phyloP scores from a whole-genome alignment of 2,113 vertebrate species.

The Grallaria varia region DNA sequence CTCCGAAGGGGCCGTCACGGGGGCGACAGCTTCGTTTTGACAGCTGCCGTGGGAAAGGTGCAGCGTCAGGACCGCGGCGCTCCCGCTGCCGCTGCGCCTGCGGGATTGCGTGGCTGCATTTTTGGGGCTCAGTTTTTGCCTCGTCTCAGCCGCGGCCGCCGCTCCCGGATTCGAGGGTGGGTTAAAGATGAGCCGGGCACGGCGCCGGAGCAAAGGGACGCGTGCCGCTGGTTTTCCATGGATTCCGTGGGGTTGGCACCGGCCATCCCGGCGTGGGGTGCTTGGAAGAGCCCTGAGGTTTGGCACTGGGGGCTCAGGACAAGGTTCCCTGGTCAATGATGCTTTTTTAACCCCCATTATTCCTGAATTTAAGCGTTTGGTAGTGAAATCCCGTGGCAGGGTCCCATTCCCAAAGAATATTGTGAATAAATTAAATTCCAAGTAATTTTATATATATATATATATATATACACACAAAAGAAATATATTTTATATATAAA shows the following conservation, averaged over 20 bases:
- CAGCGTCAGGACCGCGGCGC: not conserved
- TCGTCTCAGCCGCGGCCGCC: fast-evolving
- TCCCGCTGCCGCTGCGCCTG: not conserved
- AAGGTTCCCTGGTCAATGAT: too few species aligned
- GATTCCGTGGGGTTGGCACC: fast-evolving
- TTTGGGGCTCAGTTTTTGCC: too few species aligned
- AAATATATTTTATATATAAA: too few species aligned
- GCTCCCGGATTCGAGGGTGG: fast-evolving
- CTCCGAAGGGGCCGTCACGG: not conserved
- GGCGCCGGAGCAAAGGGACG: fast-evolving
- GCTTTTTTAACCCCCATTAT: fast-evolving
- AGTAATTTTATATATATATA: not conserved
- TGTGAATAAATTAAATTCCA: not conserved
- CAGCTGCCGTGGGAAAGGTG: conserved; percentile 40
- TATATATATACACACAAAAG: too few species aligned
- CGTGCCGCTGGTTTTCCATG: fast-evolving
- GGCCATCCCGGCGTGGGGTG: fast-evolving
- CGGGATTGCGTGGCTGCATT: too few species aligned
- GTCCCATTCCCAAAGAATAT: not conserved
- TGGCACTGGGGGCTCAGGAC: fast-evolving
- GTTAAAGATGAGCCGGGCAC: fast-evolving
- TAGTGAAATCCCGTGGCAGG: fast-evolving
- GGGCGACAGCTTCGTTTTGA: conserved; percentile 24
- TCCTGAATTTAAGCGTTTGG: fast-evolving
- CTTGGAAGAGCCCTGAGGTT: fast-evolving